Evolutionary conservation across 2,113 vertebrate genomes (phyloP).

Genomic region (Mormyrus lacerda): DNA sequence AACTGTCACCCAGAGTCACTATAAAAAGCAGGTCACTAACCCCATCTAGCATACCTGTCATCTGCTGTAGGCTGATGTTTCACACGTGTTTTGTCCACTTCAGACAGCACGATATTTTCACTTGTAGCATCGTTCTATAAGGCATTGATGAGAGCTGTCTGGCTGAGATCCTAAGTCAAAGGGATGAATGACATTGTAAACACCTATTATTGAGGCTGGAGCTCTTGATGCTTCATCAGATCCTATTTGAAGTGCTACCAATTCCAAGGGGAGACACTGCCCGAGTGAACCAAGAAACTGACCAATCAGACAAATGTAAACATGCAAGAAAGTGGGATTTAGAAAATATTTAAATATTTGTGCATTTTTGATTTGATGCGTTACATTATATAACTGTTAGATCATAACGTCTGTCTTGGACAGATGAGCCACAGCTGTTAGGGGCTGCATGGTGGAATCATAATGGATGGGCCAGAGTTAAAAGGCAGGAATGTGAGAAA

Average conservation of each 20-base stretch:
- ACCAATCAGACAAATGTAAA: neutral
- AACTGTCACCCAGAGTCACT: neutral
- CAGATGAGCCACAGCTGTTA: neutral
- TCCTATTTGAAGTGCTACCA: neutral
- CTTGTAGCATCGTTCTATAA: neutral
- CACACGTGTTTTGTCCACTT: neutral
- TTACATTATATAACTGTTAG: neutral
- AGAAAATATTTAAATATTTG: neutral
- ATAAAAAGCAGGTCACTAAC: neutral
- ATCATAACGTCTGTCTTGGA: neutral
- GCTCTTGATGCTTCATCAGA: neutral
- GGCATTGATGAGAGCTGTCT: neutral
- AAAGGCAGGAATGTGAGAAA: neutral
- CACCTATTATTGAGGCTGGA: neutral
- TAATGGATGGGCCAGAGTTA: neutral
- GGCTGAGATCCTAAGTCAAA: neutral
- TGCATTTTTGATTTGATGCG: neutral
- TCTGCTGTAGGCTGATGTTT: neutral
- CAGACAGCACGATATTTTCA: neutral
- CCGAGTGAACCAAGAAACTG: neutral
- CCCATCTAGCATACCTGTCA: neutral
- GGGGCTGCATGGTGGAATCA: neutral
- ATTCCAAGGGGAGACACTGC: neutral
- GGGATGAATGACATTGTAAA: neutral
- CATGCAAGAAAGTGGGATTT: neutral